Evolutionary conservation across 1,140 invertebrate species (phyloP).

Genomic region (Scaptomyza hsui): DNA sequence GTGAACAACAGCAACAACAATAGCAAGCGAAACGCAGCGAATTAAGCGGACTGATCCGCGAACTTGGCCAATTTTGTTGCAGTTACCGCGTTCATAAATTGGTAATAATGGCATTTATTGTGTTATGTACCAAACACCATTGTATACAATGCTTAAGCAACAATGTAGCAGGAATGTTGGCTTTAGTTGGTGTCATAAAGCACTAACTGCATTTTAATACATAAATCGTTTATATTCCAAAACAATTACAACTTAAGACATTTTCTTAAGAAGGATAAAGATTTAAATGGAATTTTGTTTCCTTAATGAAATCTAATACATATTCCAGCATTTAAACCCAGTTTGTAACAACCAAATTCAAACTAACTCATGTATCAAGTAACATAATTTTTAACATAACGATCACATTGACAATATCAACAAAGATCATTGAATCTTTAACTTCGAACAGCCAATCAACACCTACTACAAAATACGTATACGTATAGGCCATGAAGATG

Average conservation of each 20-base stretch:
- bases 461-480: constrained; percentile 19
- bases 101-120: constrained; percentile 50
- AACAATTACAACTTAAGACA: too few relatives aligned
- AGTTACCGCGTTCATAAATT: constrained; percentile 52
- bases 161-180: neutral
- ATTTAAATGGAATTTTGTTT: too few relatives aligned
- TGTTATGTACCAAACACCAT: constrained; percentile 24
- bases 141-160: neutral
- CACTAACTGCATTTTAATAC: neutral
- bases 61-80: constrained; percentile 37
- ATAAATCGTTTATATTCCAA: neutral
- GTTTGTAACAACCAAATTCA: too few relatives aligned
- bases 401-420: constrained; percentile 30
- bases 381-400: constrained; percentile 21
- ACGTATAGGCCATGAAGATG: neutral
- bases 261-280: too few relatives aligned
- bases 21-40: too few relatives aligned
- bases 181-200: too few relatives aligned
- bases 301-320: too few relatives aligned
- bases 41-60: constrained; percentile 36
- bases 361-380: too few relatives aligned
- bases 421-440: constrained; percentile 8
- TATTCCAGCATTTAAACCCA: too few relatives aligned
- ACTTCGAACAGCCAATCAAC: constrained; percentile 22
- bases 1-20: constrained; percentile 32